These are phyloP conservation scores for Mycetomoellerius zeteki DNA, from an alignment of 1,140 invertebrate species.

Conservation along the genomic window DNA sequence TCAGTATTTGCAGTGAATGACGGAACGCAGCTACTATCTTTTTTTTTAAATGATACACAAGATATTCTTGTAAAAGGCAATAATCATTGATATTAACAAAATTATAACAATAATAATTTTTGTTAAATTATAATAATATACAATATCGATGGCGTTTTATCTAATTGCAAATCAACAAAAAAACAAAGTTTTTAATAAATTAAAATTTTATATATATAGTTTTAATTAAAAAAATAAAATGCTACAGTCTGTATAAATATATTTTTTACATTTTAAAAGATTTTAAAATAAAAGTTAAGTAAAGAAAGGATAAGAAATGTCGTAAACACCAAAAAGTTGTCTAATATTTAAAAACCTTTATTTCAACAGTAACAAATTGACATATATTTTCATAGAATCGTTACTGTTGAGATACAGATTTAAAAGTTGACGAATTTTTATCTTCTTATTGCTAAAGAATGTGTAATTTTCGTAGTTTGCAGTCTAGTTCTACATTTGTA, in stretches of 20 bases:
- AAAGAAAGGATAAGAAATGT: background rate
- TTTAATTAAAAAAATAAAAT: too few relatives aligned
- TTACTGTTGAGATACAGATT: slow-evolving; percentile 39
- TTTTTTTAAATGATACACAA: background rate
- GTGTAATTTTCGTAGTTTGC: background rate
- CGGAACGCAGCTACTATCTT: background rate
- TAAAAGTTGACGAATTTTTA: slow-evolving; percentile 26
- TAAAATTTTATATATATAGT: background rate
- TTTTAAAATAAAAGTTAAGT: background rate
- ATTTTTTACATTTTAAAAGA: background rate
- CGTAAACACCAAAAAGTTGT: background rate
- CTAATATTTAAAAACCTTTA: slow-evolving; percentile 29
- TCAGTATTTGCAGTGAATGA: too few relatives aligned
- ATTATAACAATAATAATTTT: slow-evolving; percentile 11
- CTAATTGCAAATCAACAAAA: background rate
- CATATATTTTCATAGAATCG: background rate
- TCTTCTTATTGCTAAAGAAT: background rate
- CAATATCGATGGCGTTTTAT: background rate
- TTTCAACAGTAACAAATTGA: slow-evolving; percentile 44
- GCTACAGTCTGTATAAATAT: background rate
- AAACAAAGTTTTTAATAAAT: background rate
- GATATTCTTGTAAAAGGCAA: background rate
- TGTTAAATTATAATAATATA: background rate
- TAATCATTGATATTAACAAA: background rate
- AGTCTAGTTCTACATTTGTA: background rate